Evolutionary conservation across 2,797 vertebrate genomes (phyloP).

Genomic region (Tiaroga cobitis): DNA sequence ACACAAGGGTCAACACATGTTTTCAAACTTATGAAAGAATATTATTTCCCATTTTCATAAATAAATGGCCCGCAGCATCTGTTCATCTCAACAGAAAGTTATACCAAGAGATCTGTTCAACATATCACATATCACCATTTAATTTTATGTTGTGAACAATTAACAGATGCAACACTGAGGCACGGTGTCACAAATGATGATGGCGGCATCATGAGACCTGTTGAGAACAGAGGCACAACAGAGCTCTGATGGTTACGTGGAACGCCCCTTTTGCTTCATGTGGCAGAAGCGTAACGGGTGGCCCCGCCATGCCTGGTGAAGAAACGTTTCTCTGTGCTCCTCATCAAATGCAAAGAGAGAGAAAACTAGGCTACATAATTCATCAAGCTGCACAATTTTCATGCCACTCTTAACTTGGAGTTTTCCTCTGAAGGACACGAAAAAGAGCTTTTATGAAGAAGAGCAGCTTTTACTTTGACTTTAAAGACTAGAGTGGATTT

Average conservation of each 20-base stretch:
- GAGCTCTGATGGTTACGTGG: slow-evolving; percentile 49
- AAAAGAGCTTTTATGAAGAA: slow-evolving; percentile 6
- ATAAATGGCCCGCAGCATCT: slow-evolving; percentile 77
- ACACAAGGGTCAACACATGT: slow-evolving; percentile 77
- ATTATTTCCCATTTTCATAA: slow-evolving; percentile 73
- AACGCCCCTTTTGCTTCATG: slow-evolving; percentile 47
- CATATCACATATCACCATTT: not conserved
- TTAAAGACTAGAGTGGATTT: not conserved
- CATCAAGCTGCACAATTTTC: slow-evolving; percentile 55
- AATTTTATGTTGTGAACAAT: not conserved
- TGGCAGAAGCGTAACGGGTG: not conserved
- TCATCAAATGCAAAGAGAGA: slow-evolving; percentile 55
- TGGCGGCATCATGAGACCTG: slow-evolving; percentile 2
- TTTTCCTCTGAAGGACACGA: slow-evolving; percentile 41
- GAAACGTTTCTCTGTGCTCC: slow-evolving; percentile 2
- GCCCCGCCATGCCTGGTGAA: not conserved
- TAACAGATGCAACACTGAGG: slow-evolving; percentile 15
- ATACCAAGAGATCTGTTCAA: not conserved
- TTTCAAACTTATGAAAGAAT: slow-evolving; percentile 70
- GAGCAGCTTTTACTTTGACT: slow-evolving; percentile 16
- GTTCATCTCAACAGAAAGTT: slow-evolving; percentile 61
- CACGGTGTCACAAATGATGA: not conserved
- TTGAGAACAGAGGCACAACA: slow-evolving; percentile 19
- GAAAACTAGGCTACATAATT: slow-evolving; percentile 64
- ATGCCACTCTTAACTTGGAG: slow-evolving; percentile 40